Base-by-base conservation (phyloP, 1,140 invertebrate genomes). In the Laodelphax striatellus region DNA sequence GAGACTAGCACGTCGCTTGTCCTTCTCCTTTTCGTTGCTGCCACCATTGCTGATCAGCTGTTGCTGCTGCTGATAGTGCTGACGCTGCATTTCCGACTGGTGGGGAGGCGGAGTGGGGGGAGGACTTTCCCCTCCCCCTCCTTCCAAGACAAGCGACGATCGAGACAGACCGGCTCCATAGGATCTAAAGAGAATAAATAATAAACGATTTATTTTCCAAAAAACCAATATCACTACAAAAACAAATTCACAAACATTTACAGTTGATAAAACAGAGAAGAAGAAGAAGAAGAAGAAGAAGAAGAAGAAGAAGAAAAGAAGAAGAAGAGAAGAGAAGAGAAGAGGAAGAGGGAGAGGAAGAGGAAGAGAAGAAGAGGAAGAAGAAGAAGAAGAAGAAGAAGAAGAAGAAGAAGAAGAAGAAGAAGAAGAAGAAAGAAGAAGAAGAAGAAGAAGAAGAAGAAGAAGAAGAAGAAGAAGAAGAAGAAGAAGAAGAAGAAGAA, bases 1-100 rank as follows among this genome's bases (percentile, higher is more conserved):
- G n/a, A 63, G 55, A 28, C 62, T 63, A 44, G 62, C 55, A 16
- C 59, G 46, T 44, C 62, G 24, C 21, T 61, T 60, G 41, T 63
- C 62, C 24, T 52, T 54, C 16, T 62, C 57, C 41, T 42, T 55
- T 31, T 58, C 44, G 1, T 24, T 19, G n/a, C 50, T 41, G 4
- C 41, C 31, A 5, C 19, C 38, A 22, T 24, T 34, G 22, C 24
- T 52, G 11, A 21, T 21, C 16, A 46, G 44, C 21, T 52, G 50
- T 5, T 55, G 19, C 2, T 55, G 28, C 28, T 55, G 53, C 4
- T 19, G 21, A 50, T 22, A 9, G 9, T 31, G 28, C 28, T n/a
- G n/a, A n/a, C n/a, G n/a, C n/a, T 31, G 28, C 28, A 31, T 31
- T 4, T 14, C 16, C 1, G 44, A 11, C 31, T 60, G 50, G 16